Conservation (phyloP, 2,888 invertebrate species). For the Palloptera scutellata region DNA sequence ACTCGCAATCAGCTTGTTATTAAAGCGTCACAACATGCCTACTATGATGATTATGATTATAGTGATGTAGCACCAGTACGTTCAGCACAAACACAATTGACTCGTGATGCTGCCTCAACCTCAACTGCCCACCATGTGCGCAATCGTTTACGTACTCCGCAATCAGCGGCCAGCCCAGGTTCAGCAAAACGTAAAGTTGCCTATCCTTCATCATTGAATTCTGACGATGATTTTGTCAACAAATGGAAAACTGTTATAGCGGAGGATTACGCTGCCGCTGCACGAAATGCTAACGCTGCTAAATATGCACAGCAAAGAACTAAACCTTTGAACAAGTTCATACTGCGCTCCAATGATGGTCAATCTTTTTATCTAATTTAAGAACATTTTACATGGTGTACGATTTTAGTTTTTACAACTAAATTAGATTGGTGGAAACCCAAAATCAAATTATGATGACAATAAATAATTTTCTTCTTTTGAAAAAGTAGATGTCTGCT, state of each 20-base stretch:
- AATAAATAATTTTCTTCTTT: too few relatives aligned
- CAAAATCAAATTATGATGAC: too few relatives aligned
- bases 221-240: slow-evolving; percentile 43
- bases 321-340: slow-evolving; percentile 28
- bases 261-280: slow-evolving; percentile 48
- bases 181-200: background rate
- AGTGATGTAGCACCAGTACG: slow-evolving; percentile 37
- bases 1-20: slow-evolving; percentile 57
- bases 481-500: too few relatives aligned
- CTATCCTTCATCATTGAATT: too few relatives aligned
- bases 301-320: slow-evolving; percentile 14
- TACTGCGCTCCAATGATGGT: slow-evolving; percentile 13
- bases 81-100: slow-evolving; percentile 38
- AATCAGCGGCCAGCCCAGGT: slow-evolving; percentile 26
- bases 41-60: slow-evolving; percentile 51
- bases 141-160: too few relatives aligned
- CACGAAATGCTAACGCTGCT: slow-evolving; percentile 26
- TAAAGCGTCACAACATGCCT: slow-evolving; percentile 40
- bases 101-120: background rate
- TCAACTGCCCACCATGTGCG: background rate
- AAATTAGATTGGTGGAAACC: too few relatives aligned
- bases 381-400: background rate
- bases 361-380: slow-evolving; percentile 20
- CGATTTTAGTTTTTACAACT: too few relatives aligned
- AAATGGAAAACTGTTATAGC: slow-evolving; percentile 55